Conservation (phyloP, 2,888 invertebrate species). For the Platycnemis pennipes region DNA sequence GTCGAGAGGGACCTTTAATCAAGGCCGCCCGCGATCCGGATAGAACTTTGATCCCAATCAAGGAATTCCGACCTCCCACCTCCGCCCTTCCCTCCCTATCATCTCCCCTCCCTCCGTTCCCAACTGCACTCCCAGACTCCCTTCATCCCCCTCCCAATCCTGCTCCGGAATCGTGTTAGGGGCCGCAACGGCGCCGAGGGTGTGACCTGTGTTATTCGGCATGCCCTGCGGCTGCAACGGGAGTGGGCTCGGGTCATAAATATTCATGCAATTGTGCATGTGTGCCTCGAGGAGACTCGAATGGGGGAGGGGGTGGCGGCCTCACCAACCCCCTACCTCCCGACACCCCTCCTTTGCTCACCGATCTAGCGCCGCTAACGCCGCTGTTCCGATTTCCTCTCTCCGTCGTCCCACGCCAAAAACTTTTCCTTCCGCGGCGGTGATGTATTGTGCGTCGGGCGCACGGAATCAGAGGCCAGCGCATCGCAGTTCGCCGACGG, state of each 20-base stretch:
- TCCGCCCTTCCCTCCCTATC: not conserved
- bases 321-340: not conserved
- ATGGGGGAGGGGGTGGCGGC: no score
- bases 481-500: no score
- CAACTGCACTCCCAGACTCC: not conserved
- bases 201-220: not conserved
- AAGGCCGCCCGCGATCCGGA: not conserved
- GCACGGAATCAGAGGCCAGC: not conserved
- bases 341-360: not conserved
- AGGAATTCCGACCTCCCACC: not conserved
- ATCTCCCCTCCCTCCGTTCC: not conserved
- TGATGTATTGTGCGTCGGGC: not conserved
- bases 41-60: slow-evolving; percentile 26
- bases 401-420: not conserved
- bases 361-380: not conserved
- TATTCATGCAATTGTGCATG: not conserved
- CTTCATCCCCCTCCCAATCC: not conserved
- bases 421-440: not conserved
- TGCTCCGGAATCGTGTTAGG: not conserved
- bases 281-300: no score
- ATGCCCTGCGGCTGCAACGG: not conserved
- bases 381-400: not conserved
- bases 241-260: not conserved
- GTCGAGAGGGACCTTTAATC: not conserved
- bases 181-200: not conserved